Percentiles rank a stretch among this genome's conserved stretches.
These are phyloP conservation scores for Heliconius ethilla DNA, from an alignment of 2,888 invertebrate genomes.

Conservation along the genomic window DNA sequence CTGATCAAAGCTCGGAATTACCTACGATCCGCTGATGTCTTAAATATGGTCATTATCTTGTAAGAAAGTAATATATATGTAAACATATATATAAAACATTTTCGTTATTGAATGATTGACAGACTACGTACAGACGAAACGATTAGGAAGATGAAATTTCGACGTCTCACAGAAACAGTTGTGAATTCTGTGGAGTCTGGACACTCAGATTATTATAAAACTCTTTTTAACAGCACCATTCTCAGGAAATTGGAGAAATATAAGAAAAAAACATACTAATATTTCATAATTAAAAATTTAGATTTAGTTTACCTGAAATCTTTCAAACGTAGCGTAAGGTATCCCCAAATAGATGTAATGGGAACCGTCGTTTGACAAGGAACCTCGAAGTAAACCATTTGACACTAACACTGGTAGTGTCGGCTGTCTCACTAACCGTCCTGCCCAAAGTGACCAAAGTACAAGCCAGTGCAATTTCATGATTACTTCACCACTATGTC, in stretches of 20 bases:
- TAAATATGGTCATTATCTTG: too few species aligned
- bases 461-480: constrained; percentile 54
- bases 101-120: not conserved
- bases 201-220: not conserved
- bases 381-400: constrained; percentile 60
- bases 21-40: too few species aligned
- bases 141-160: too few species aligned
- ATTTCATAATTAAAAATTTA: not conserved
- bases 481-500: not conserved
- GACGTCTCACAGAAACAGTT: too few species aligned
- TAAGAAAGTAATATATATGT: too few species aligned
- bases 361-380: constrained; percentile 58
- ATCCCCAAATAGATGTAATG: constrained; percentile 61
- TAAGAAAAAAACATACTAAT: not conserved
- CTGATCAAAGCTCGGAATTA: too few species aligned
- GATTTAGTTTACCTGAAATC: constrained; percentile 62
- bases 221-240: not conserved
- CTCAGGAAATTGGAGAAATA: not conserved
- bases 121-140: not conserved
- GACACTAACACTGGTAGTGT: constrained; percentile 55
- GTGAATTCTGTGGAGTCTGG: not conserved
- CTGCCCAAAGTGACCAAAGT: constrained; percentile 65
- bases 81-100: too few species aligned
- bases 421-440: constrained; percentile 61
- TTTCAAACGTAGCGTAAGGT: constrained; percentile 62